Conservation (phyloP, 2,113 vertebrate species). For the Gracilinanus agilis region DNA sequence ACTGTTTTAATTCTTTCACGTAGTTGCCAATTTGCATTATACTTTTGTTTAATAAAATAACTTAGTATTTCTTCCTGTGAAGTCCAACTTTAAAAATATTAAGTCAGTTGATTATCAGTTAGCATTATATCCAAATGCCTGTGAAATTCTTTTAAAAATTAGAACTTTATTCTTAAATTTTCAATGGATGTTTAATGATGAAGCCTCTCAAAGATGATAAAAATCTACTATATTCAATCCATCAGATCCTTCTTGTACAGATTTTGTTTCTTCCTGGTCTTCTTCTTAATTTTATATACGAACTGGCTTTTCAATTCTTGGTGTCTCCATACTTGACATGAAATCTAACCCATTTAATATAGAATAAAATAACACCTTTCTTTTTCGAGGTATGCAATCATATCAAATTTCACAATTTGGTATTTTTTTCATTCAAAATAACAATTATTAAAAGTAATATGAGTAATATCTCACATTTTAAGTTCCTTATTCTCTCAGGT, state of each 20-base stretch:
- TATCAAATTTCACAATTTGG: neutral
- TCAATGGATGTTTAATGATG: neutral
- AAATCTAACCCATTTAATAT: neutral
- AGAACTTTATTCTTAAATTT: neutral
- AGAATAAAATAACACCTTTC: neutral
- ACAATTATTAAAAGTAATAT: neutral
- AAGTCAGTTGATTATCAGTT: neutral
- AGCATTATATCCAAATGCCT: neutral
- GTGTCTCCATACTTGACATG: neutral
- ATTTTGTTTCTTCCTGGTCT: neutral
- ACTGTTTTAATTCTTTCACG: neutral
- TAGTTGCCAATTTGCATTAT: neutral
- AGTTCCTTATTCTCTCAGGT: neutral
- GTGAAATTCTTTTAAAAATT: neutral
- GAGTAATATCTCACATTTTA: neutral
- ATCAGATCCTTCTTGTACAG: neutral
- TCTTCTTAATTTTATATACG: neutral
- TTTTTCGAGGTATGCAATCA: neutral
- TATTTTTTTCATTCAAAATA: neutral
- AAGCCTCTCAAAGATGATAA: neutral
- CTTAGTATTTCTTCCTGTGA: neutral
- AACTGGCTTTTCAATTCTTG: neutral
- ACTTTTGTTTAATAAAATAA: neutral
- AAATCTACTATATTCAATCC: neutral
- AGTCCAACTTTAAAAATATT: neutral